Conservation (phyloP, 2,113 vertebrate species). For the Poecile atricapillus region DNA sequence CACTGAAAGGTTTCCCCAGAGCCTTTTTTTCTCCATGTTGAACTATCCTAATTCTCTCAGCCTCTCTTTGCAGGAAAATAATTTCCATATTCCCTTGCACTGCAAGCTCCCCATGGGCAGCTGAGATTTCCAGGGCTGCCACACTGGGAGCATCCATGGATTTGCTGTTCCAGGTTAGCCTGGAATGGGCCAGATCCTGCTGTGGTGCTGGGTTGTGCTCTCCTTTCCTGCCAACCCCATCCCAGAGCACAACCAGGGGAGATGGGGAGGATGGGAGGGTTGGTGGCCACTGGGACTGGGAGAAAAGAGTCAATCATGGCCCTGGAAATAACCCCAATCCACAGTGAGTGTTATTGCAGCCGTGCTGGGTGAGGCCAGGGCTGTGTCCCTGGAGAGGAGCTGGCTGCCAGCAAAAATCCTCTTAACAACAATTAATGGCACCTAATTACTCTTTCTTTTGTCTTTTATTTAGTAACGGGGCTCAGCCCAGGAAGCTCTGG, state of each 20-base stretch:
- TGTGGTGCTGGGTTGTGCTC: rapidly evolving
- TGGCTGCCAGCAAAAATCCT: constrained; percentile 13
- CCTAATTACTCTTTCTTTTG: constrained; percentile 73
- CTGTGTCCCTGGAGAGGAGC: constrained; percentile 7
- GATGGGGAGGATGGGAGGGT: not conserved
- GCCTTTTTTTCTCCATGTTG: not conserved
- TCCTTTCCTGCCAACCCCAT: not conserved
- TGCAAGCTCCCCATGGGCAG: rapidly evolving
- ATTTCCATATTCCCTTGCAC: not conserved
- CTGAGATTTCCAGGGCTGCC: not conserved
- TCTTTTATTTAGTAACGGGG: constrained; percentile 74
- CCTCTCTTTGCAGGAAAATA: not conserved
- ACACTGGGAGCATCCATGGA: rapidly evolving
- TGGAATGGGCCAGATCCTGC: rapidly evolving
- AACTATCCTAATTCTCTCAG: not conserved
- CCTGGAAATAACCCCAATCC: not conserved
- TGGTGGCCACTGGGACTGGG: not conserved
- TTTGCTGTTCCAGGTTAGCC: not conserved
- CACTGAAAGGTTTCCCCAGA: not conserved
- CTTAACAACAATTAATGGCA: constrained; percentile 61
- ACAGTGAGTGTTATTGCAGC: not conserved
- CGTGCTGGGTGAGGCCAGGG: not conserved
- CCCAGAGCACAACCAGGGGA: rapidly evolving
- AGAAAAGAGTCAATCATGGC: not conserved
- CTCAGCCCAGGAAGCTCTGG: constrained; percentile 75